Evolutionary conservation across 2,888 invertebrate species (phyloP).

Genomic region (Dryobotodes eremita): DNA sequence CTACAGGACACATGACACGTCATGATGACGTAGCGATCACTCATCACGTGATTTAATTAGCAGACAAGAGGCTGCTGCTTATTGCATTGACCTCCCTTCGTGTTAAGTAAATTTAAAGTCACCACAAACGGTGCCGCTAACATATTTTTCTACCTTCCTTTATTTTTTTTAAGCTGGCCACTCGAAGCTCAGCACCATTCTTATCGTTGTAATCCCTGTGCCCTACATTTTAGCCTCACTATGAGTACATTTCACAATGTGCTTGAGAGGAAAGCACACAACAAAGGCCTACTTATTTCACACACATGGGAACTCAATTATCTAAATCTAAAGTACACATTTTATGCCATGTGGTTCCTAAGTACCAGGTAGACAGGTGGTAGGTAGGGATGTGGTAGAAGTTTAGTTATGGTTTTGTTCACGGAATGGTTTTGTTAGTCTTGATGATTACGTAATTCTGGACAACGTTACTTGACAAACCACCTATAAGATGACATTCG

Average conservation of each 20-base stretch:
- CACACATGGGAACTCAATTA: slow-evolving; percentile 37
- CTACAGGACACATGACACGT: too few species aligned
- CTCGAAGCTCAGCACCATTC: background rate
- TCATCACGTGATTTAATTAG: too few species aligned
- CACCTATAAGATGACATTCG: background rate
- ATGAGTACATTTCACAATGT: slow-evolving; percentile 44
- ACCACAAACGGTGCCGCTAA: too few species aligned
- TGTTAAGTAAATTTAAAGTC: too few species aligned
- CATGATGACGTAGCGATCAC: too few species aligned
- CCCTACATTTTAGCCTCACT: slow-evolving; percentile 39
- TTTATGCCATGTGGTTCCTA: slow-evolving; percentile 2
- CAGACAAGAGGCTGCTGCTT: too few species aligned
- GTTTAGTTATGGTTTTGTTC: too few species aligned
- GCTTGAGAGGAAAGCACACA: slow-evolving; percentile 24
- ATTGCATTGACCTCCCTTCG: too few species aligned
- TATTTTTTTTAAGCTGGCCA: background rate
- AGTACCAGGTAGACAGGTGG: too few species aligned
- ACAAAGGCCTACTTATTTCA: slow-evolving; percentile 36
- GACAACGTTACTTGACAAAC: background rate
- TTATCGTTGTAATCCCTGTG: slow-evolving; percentile 46
- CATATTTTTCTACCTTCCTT: too few species aligned
- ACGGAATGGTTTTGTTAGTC: background rate
- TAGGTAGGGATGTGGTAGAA: too few species aligned
- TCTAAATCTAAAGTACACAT: slow-evolving; percentile 32
- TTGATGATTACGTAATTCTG: background rate